A percentile compares a stretch with the other conserved stretches of the same genome.
These are phyloP conservation scores for Upupa epops DNA, from an alignment of 2,113 vertebrate species.

Conservation along the genomic window DNA sequence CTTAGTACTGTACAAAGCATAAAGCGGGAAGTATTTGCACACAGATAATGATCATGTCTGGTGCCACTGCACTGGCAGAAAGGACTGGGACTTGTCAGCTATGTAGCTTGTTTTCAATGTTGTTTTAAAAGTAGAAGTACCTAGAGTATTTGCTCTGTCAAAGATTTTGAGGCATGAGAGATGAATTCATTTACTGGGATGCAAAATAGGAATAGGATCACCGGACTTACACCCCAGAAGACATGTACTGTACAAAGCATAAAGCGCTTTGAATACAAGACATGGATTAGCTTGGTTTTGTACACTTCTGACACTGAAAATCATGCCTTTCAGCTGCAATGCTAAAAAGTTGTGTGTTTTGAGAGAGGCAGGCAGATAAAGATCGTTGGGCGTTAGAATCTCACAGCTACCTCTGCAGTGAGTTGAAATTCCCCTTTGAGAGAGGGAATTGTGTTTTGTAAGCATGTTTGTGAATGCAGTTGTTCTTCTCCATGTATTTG, in stretches of 20 bases:
- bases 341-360: not conserved
- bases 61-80: fast-evolving
- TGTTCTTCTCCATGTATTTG: not conserved
- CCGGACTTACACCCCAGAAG: not conserved
- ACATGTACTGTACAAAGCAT: not conserved
- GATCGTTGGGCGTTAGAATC: not conserved
- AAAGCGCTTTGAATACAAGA: not conserved
- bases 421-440: not conserved
- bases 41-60: not conserved
- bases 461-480: not conserved
- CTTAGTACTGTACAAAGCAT: too few species aligned
- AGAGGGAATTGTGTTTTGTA: not conserved
- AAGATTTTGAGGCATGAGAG: not conserved
- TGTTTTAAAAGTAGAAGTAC: not conserved
- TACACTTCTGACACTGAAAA: not conserved
- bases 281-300: not conserved
- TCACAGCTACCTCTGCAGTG: not conserved
- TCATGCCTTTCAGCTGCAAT: not conserved
- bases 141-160: not conserved
- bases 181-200: not conserved
- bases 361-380: not conserved
- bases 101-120: not conserved
- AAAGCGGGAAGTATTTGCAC: not conserved
- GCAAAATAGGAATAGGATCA: not conserved
- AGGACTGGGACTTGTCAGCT: not conserved